Percentiles rank a stretch among this genome's conserved stretches.
Conservation (phyloP, 2,113 vertebrate genomes). For the Colossoma macropomum region DNA sequence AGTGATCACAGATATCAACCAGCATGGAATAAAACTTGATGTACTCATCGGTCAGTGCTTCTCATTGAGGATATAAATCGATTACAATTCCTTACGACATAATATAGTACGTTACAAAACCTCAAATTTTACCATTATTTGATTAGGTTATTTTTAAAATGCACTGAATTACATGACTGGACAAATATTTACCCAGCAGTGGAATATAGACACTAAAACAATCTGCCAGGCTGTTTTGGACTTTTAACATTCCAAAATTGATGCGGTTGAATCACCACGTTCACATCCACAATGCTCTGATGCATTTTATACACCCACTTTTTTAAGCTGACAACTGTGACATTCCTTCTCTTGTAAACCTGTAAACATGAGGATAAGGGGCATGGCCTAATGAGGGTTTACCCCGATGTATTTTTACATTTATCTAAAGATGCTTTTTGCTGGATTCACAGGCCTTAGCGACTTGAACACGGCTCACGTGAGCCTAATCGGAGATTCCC, state of each 20-base stretch:
- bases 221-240: too few relatives aligned
- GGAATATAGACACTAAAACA: too few relatives aligned
- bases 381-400: conserved; percentile 25
- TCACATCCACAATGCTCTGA: not conserved
- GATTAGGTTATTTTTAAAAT: too few relatives aligned
- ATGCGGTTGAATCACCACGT: not conserved
- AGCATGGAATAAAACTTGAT: too few relatives aligned
- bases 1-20: too few relatives aligned
- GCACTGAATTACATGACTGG: too few relatives aligned
- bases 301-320: not conserved
- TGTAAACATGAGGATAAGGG: not conserved
- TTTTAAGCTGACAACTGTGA: not conserved
- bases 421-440: conserved; percentile 24
- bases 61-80: too few relatives aligned
- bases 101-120: not conserved
- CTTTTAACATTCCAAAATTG: too few relatives aligned
- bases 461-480: conserved; percentile 38
- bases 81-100: too few relatives aligned
- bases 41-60: too few relatives aligned
- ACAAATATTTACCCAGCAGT: too few relatives aligned
- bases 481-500: conserved; percentile 2
- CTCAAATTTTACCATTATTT: too few relatives aligned
- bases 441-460: conserved; percentile 21
- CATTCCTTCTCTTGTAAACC: not conserved
- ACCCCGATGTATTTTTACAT: conserved; percentile 28